Conservation (phyloP, 2,113 vertebrate species). For the Parus major region DNA sequence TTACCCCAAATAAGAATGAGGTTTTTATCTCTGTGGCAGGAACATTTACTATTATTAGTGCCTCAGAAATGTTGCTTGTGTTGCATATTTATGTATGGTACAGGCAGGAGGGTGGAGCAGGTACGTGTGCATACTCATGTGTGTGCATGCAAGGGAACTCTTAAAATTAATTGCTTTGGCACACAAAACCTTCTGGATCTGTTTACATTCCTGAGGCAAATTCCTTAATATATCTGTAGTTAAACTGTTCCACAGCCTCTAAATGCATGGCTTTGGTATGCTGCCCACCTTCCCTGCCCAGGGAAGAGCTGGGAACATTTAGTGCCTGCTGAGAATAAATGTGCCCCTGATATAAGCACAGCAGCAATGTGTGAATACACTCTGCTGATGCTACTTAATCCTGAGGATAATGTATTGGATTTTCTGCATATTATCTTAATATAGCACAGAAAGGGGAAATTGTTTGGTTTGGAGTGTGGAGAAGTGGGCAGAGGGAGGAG, state of each 20-base stretch:
- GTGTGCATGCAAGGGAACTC: neutral
- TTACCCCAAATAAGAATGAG: neutral
- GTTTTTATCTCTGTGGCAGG: neutral
- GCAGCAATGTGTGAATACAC: neutral
- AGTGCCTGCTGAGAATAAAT: neutral
- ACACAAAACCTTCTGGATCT: neutral
- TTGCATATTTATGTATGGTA: neutral
- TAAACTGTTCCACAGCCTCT: neutral
- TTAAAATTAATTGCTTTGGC: slow-evolving; percentile 34
- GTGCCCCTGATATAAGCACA: neutral
- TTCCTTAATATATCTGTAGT: slow-evolving; percentile 27
- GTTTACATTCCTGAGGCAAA: slow-evolving; percentile 61
- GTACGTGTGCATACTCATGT: neutral
- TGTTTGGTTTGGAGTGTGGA: neutral
- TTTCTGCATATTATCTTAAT: slow-evolving; percentile 19
- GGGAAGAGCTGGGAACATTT: neutral
- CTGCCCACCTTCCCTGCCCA: neutral
- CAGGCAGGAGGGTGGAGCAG: slow-evolving; percentile 1
- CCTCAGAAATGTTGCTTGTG: neutral
- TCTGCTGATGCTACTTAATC: slow-evolving; percentile 30
- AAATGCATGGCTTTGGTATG: neutral
- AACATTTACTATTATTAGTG: neutral
- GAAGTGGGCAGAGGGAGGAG: neutral
- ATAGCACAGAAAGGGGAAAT: neutral
- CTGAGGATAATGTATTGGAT: slow-evolving; percentile 19